A percentile compares a stretch with the other conserved stretches of the same genome.
phyloP scores from a whole-genome alignment of 2,888 invertebrate genomes.

The Oscheius sp. region DNA sequence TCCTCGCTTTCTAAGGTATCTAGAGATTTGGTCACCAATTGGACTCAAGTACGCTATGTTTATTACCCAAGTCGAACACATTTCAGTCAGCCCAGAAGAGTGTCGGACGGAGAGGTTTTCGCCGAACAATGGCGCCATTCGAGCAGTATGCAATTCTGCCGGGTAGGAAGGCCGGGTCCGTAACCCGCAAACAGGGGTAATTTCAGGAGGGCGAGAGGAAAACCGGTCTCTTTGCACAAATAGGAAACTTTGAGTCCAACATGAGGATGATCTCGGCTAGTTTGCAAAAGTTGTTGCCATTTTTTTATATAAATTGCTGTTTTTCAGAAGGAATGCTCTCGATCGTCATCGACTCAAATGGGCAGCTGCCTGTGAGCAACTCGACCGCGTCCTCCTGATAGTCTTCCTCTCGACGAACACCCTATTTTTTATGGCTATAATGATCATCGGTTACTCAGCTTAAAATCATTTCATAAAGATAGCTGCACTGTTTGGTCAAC shows the following conservation, averaged over 20 bases:
- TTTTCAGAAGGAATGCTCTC: slow-evolving; percentile 17
- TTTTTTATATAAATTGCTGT: not conserved
- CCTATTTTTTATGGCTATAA: slow-evolving; percentile 28
- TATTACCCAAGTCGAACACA: not conserved
- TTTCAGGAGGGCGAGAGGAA: slow-evolving; percentile 30
- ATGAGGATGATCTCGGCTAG: slow-evolving; percentile 34
- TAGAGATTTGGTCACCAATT: slow-evolving; percentile 8
- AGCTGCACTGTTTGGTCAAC: slow-evolving; percentile 8
- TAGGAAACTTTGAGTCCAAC: slow-evolving; percentile 30
- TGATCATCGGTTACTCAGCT: slow-evolving; percentile 35
- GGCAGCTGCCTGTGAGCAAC: slow-evolving; percentile 32
- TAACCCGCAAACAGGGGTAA: slow-evolving; percentile 5
- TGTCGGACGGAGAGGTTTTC: slow-evolving; percentile 31
- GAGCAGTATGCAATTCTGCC: slow-evolving; percentile 17
- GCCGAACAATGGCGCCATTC: slow-evolving; percentile 30
- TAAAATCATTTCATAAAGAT: slow-evolving; percentile 18
- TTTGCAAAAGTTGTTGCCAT: slow-evolving; percentile 22
- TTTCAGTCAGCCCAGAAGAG: slow-evolving; percentile 1
- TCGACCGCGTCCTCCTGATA: slow-evolving; percentile 19
- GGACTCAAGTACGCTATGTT: not conserved
- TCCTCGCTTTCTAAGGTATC: slow-evolving; percentile 10
- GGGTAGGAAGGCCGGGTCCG: not conserved
- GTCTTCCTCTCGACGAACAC: slow-evolving; percentile 30
- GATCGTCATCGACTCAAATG: slow-evolving; percentile 33
- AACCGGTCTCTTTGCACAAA: slow-evolving; percentile 32